Base-by-base conservation (phyloP, 2,888 invertebrate species). In the Clunio marinus region DNA sequence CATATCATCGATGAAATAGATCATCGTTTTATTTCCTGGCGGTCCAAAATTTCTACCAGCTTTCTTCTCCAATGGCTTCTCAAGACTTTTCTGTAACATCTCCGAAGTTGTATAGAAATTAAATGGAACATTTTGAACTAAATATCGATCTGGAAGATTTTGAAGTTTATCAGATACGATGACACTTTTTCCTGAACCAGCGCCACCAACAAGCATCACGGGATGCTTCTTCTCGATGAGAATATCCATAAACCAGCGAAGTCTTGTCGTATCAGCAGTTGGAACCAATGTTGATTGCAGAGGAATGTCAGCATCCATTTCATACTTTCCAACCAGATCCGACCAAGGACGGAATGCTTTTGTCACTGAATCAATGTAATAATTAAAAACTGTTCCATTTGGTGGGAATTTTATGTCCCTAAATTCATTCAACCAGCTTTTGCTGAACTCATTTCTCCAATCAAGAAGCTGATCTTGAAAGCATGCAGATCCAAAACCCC, bases 71-170 rank as follows among this genome's bases (percentile, higher is more conserved):
- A 59, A 10, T 15, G 59, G 59, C 27, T 59, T 59, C 35, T 35
- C 59, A 15, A 59, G 17, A 35, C 85, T 0, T 96, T 84, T 86
- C 75, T 94, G 93, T 70, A 94, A 82, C 90, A 93, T 91, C 79
- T 92, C 92, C 41, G 95, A 95, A 0, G 93, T 92, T 0, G 96
- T 96, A 76, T 96, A 96, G 77, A 93, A 96, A 80, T 96, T 96
- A 76, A 96, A 91, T 0, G 96, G 93, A 13, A 93, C 93, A 78
- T 93, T 95, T 5, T 91, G 88, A 4, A 95, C 82, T 27, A 88
- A 87, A 76, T 87, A 96, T 45, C 86, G 87, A 7, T 91, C 89
- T 0, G 89, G 81, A 32, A 96, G 76, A 0, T 83, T 78, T 70
- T 83, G 83, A 13, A 96, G 81, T 75, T 93, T 94, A 70, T 93